A percentile compares a stretch with the other conserved stretches of the same genome.
phyloP scores from a whole-genome alignment of 2,797 vertebrate species.

The Characodon lateralis region DNA sequence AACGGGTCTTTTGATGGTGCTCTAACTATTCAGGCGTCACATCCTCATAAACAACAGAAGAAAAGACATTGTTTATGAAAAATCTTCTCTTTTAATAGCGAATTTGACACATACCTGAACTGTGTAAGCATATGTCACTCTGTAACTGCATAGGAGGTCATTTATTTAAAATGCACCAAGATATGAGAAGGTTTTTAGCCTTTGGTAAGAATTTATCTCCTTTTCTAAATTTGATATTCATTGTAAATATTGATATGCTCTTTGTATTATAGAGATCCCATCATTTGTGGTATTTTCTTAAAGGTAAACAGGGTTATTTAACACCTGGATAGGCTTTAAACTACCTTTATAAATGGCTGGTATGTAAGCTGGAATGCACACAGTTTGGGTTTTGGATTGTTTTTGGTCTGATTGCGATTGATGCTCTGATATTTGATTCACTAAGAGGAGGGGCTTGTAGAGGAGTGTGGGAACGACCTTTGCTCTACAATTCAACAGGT shows the following conservation, averaged over 20 bases:
- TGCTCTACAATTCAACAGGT: constrained; percentile 74
- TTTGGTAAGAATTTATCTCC: constrained; percentile 7
- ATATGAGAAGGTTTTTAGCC: constrained; percentile 5
- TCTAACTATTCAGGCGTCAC: constrained; percentile 9
- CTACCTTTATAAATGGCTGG: constrained; percentile 21
- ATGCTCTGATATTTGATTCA: constrained; percentile 28
- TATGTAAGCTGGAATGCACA: constrained; percentile 32
- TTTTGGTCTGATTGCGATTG: constrained; percentile 38
- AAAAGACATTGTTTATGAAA: not conserved
- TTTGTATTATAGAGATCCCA: not conserved
- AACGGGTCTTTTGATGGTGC: constrained; percentile 48
- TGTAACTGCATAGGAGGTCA: constrained; percentile 41
- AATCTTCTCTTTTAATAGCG: not conserved
- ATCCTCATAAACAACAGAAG: constrained; percentile 10
- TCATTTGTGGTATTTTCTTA: not conserved
- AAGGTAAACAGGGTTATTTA: constrained; percentile 9
- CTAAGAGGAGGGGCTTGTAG: constrained; percentile 42
- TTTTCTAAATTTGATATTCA: not conserved
- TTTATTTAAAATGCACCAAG: constrained; percentile 42
- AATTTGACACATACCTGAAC: constrained; percentile 9
- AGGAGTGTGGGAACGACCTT: constrained; percentile 72
- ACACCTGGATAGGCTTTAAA: constrained; percentile 6
- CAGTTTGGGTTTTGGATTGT: constrained; percentile 7
- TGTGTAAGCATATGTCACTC: constrained; percentile 22
- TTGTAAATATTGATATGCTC: not conserved